These are phyloP conservation scores for Sylvilagus bachmani DNA, from an alignment of 2,113 vertebrate species.

Conservation along the genomic window DNA sequence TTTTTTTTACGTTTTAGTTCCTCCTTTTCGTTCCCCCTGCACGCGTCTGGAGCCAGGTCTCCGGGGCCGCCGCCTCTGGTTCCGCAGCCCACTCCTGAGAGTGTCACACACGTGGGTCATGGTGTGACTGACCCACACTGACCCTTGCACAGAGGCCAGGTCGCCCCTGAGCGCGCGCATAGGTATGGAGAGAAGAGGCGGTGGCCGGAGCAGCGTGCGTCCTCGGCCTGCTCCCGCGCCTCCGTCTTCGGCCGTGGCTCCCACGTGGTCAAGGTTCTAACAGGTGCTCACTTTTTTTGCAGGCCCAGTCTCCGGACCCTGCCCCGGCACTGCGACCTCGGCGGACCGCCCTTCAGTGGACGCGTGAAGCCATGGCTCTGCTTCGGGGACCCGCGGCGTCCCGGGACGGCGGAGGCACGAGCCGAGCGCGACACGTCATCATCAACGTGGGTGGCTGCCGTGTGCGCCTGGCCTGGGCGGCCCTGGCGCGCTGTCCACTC, in stretches of 20 bases:
- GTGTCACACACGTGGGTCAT: no score
- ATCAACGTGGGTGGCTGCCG: constrained; percentile 98
- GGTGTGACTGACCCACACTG: no score
- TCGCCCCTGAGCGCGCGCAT: no score
- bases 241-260: background rate
- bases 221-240: no score
- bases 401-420: constrained; percentile 65
- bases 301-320: constrained; percentile 36
- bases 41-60: no score
- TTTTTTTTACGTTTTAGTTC: no score
- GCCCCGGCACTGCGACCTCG: background rate
- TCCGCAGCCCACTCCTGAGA: no score
- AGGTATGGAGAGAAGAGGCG: background rate
- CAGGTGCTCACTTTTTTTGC: background rate
- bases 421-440: constrained; percentile 90
- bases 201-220: fast-evolving
- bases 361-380: constrained; percentile 94
- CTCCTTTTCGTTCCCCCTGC: no score
- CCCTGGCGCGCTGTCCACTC: constrained; percentile 95
- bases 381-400: constrained; percentile 90
- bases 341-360: constrained; percentile 74
- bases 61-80: no score
- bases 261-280: constrained; percentile 40
- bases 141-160: no score
- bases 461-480: constrained; percentile 96